phyloP scores from a whole-genome alignment of 2,113 vertebrate genomes.

The Xyrauchen texanus region DNA sequence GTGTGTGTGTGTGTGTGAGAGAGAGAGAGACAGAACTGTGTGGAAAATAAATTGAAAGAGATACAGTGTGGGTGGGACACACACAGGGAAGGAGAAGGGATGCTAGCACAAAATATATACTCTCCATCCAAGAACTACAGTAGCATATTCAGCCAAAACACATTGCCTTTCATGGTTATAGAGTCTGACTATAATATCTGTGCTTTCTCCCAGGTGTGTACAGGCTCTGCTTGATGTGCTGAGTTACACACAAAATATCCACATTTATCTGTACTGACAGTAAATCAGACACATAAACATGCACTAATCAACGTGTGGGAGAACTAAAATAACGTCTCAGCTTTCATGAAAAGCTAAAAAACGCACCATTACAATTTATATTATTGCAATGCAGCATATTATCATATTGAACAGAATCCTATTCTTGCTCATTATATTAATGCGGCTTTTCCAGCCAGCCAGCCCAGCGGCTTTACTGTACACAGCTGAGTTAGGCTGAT shows the following conservation, averaged over 20 bases:
- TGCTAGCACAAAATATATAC: conserved; percentile 32
- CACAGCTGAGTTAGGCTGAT: too few relatives aligned
- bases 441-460: too few relatives aligned
- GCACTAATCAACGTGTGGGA: not conserved
- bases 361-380: too few relatives aligned
- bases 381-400: too few relatives aligned
- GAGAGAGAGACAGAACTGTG: conserved; percentile 9
- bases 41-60: conserved; percentile 25
- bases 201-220: conserved; percentile 35
- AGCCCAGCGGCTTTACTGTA: too few relatives aligned
- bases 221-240: conserved; percentile 54
- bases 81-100: conserved; percentile 23
- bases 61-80: conserved; percentile 31
- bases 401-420: too few relatives aligned
- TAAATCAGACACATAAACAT: conserved; percentile 23
- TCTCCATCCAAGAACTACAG: conserved; percentile 1
- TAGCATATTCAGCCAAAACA: conserved; percentile 9
- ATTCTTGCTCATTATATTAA: too few relatives aligned
- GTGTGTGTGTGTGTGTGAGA: too few relatives aligned
- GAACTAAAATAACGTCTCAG: too few relatives aligned
- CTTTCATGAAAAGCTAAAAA: too few relatives aligned
- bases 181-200: conserved; percentile 53
- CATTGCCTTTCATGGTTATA: not conserved
- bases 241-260: conserved; percentile 35
- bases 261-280: not conserved